Evolutionary conservation across 2,113 vertebrate species (phyloP), one percentile per base, ranked within the genome.

Genomic region (Casuarius casuarius): DNA sequence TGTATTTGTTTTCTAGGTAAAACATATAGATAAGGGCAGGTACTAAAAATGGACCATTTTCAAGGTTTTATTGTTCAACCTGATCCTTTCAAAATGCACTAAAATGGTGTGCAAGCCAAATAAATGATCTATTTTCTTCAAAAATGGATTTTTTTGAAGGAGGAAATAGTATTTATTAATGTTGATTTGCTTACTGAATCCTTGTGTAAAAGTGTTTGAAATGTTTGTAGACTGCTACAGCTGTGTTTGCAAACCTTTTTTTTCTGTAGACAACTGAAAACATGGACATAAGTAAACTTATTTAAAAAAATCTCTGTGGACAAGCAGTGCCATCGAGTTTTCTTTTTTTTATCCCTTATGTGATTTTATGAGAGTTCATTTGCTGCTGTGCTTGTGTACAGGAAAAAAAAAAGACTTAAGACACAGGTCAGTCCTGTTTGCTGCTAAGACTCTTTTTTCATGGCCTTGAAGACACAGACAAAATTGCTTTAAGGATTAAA

Each of bases 81-180:
- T 91, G 77, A 94, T 84, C 86, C 91, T 97, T 96, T 92, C 74
- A 75, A 86, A 97, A 92, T 96, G 97, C 96, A 97, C 96, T 96
- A 81, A 97, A 96, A 95, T 87, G 81, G 77, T 91, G 97, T 97
- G 96, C 96, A 96, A 96, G 96, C 95, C 97, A 96, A 97, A 96
- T 96, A 95, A 58, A 59, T 65, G 75, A 93, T 91, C 38, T 92
- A 87, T 97, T 98, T 87, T 97, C 94, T 91, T 96, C 74, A 93
- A 79, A 97, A 97, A 88, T 79, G 6, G 73, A 66, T 91, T 93
- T 98, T 97, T 98, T 97, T 94, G 77, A 98, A 97, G 92, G 68
- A 94, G 94, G 44, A 97, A 94, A 90, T 95, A 83, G 59, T 98
- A 98, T 98, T 98, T 98, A 98, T 98, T 98, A 68, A 95, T 95